phyloP scores from a whole-genome alignment of 2,113 vertebrate species.

The Cettia cetti region DNA sequence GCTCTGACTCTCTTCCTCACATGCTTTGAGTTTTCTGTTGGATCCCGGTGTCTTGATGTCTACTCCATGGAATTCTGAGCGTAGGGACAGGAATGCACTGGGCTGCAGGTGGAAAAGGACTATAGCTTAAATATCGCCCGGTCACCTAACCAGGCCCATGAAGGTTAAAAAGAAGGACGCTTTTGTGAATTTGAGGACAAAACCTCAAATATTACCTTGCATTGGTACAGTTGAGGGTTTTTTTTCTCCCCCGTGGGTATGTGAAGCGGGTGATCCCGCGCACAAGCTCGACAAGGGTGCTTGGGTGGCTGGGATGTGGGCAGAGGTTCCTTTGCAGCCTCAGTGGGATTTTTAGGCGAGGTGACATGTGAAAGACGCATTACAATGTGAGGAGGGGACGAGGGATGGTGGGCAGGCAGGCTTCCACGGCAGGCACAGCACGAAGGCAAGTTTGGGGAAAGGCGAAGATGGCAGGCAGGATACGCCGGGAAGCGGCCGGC shows the following conservation, averaged over 20 bases:
- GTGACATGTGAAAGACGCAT: not conserved
- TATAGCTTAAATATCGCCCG: not conserved
- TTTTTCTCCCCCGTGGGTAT: accelerated
- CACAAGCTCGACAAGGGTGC: not conserved
- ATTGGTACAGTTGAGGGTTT: accelerated
- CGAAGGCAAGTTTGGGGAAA: not conserved
- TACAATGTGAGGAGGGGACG: accelerated
- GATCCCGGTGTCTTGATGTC: not conserved
- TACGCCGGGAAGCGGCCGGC: not conserved
- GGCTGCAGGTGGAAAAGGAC: not conserved
- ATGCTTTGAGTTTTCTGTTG: not conserved
- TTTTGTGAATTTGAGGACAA: not conserved
- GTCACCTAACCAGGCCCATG: not conserved
- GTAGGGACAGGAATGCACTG: accelerated
- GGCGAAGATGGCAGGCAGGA: not conserved
- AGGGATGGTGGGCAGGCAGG: not conserved
- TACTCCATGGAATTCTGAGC: not conserved
- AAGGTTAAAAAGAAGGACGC: accelerated
- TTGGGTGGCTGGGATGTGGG: not conserved
- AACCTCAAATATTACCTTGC: not conserved
- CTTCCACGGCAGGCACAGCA: not conserved
- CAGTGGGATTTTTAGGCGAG: not conserved
- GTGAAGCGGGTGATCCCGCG: not conserved
- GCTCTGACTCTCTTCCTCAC: not conserved
- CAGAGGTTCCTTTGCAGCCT: not conserved